Evolutionary conservation across 2,797 vertebrate species (phyloP).

Genomic region (Mormyrops attenuatus): DNA sequence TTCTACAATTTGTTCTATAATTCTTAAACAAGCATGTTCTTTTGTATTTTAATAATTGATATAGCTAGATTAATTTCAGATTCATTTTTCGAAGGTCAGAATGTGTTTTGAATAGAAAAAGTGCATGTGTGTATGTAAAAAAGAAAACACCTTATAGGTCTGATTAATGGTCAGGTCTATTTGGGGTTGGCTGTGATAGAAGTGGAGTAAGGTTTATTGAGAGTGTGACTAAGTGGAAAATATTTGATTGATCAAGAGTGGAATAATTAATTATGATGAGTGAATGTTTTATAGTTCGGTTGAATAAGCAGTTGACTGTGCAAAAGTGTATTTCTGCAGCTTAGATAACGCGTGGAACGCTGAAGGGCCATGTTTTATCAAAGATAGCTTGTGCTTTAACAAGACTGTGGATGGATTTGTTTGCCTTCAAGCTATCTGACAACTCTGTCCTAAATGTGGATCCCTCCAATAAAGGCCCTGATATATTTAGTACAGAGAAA

Average conservation of each 20-base stretch:
- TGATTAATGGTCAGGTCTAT: not conserved
- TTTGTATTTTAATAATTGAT: not conserved
- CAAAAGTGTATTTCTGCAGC: not conserved
- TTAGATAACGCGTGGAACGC: not conserved
- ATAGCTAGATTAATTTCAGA: not conserved
- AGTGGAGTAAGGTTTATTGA: not conserved
- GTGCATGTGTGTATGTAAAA: not conserved
- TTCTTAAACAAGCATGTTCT: not conserved
- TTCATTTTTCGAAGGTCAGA: not conserved
- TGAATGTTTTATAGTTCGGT: not conserved
- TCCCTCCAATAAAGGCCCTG: constrained; percentile 1
- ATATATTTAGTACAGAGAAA: constrained; percentile 22
- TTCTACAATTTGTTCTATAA: not conserved
- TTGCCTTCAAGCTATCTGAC: not conserved
- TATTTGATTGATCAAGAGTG: constrained; percentile 4
- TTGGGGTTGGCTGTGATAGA: not conserved
- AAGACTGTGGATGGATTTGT: not conserved
- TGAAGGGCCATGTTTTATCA: not conserved
- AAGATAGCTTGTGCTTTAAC: not conserved
- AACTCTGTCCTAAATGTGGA: constrained; percentile 2
- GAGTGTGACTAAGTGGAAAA: not conserved
- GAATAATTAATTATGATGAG: not conserved
- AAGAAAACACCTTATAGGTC: not conserved
- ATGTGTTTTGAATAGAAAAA: not conserved
- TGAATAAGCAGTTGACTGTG: not conserved